Conservation (phyloP, 2,888 invertebrate species). For the Meganola albula region DNA sequence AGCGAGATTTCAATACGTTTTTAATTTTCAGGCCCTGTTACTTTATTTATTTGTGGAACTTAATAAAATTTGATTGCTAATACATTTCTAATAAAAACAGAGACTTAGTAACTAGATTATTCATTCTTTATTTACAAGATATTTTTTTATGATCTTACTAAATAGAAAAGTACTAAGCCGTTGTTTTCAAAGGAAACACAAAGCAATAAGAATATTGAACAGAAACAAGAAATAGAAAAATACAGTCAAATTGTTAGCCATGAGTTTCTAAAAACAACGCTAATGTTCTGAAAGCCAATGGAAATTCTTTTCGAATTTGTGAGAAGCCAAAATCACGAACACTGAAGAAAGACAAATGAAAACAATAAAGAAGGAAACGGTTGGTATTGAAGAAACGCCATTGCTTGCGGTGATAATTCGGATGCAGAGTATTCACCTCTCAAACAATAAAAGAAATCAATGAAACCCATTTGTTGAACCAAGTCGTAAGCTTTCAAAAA, state of each 20-base stretch:
- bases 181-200: slow-evolving; percentile 23
- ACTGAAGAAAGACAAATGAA: slow-evolving; percentile 40
- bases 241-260: slow-evolving; percentile 24
- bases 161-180: slow-evolving; percentile 12
- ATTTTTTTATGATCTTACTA: too few species aligned
- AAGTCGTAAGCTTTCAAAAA: too few species aligned
- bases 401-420: slow-evolving; percentile 27
- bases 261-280: slow-evolving; percentile 38
- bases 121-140: too few species aligned
- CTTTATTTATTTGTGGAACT: too few species aligned
- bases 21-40: too few species aligned
- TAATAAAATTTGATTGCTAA: too few species aligned
- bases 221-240: slow-evolving; percentile 20
- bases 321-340: slow-evolving; percentile 31
- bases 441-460: too few species aligned
- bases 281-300: slow-evolving; percentile 34
- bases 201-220: slow-evolving; percentile 24
- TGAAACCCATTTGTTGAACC: too few species aligned
- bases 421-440: too few species aligned
- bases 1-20: too few species aligned
- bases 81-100: too few species aligned
- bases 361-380: slow-evolving; percentile 31
- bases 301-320: slow-evolving; percentile 40
- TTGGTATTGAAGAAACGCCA: slow-evolving; percentile 28
- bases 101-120: too few species aligned